These are phyloP conservation scores for Ailuropoda melanoleuca DNA, from an alignment of 2,113 vertebrate genomes.

Conservation along the genomic window DNA sequence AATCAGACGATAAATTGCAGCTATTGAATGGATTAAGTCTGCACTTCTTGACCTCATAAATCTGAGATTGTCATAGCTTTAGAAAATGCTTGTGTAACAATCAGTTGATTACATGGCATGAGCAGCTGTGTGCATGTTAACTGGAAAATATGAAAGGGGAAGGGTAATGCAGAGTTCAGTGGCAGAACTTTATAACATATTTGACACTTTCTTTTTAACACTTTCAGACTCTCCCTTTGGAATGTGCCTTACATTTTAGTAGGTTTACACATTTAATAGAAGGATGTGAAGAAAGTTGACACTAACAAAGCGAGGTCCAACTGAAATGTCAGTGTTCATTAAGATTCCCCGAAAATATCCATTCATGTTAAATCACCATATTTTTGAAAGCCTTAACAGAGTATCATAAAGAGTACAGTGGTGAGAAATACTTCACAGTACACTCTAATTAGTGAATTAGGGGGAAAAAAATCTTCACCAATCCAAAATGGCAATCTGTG, in stretches of 20 bases:
- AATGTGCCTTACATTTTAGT: background rate
- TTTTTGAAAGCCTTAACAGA: background rate
- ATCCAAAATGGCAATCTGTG: background rate
- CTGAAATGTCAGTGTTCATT: background rate
- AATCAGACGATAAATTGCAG: slow-evolving; percentile 99
- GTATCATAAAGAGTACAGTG: background rate
- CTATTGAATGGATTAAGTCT: slow-evolving; percentile 97
- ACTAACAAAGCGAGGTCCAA: background rate
- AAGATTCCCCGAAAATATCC: background rate
- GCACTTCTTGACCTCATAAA: slow-evolving; percentile 95
- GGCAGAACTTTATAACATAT: slow-evolving; percentile 82
- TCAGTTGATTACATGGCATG: slow-evolving; percentile 98
- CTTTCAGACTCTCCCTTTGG: slow-evolving; percentile 56
- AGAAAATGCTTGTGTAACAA: slow-evolving; percentile 99
- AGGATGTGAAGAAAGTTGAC: slow-evolving; percentile 12
- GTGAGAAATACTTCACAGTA: background rate
- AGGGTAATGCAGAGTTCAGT: slow-evolving; percentile 88
- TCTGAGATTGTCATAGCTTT: slow-evolving; percentile 94
- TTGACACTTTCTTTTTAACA: slow-evolving; percentile 79
- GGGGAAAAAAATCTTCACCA: background rate
- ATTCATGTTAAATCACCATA: background rate
- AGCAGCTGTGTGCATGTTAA: slow-evolving; percentile 89
- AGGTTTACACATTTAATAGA: background rate
- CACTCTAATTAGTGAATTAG: background rate
- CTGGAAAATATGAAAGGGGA: slow-evolving; percentile 87